Conservation (phyloP, 2,797 vertebrate species). For the Rhyacichthys aspro region DNA sequence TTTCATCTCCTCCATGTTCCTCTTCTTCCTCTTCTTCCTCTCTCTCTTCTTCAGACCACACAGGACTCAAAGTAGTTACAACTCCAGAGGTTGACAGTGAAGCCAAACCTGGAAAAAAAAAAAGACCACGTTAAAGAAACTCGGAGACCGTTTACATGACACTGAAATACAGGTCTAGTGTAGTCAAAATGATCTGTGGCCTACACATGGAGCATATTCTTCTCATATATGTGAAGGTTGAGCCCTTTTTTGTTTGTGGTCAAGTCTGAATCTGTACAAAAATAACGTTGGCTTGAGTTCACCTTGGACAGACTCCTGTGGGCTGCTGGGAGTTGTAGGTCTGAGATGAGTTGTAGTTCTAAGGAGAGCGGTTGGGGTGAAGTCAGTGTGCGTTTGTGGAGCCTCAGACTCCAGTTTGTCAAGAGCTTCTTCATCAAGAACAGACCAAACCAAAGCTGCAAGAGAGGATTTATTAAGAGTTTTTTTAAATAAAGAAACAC, state of each 20-base stretch:
- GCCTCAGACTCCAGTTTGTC: no score
- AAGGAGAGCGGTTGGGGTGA: not conserved
- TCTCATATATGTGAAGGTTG: no score
- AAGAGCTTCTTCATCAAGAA: not conserved
- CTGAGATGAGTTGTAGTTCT: not conserved
- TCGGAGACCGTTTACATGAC: no score
- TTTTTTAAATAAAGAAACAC: no score
- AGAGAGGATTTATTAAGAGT: no score
- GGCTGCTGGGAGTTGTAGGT: conserved; percentile 1
- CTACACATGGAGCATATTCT: no score
- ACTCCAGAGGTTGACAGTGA: not conserved
- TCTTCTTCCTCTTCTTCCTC: not conserved
- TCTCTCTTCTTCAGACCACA: not conserved
- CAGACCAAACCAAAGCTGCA: not conserved
- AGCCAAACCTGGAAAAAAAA: not conserved
- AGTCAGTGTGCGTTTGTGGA: not conserved
- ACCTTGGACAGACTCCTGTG: not conserved
- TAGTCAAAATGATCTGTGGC: no score
- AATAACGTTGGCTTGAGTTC: no score
- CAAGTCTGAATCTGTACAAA: no score
- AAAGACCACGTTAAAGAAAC: no score
- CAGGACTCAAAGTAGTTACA: not conserved
- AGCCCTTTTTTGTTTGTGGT: no score
- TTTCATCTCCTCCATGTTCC: not conserved
- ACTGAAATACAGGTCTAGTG: no score